Percentiles rank a stretch among this genome's conserved stretches.
Conservation (phyloP, 2,888 invertebrate species). For the Cistogaster globosa region DNA sequence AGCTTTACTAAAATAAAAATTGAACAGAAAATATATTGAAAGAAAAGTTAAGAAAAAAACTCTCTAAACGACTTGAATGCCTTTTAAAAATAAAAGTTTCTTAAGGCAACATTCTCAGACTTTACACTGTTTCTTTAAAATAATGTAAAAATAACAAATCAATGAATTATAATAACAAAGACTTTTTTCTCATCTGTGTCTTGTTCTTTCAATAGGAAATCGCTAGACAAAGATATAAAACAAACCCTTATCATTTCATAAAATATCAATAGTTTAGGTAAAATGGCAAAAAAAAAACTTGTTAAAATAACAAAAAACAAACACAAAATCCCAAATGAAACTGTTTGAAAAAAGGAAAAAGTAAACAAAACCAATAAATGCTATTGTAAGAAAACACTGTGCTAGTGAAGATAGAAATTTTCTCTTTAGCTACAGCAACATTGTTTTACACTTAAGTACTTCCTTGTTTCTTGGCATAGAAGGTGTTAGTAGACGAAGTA, state of each 20-base stretch:
- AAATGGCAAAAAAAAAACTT: slow-evolving; percentile 65
- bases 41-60: slow-evolving; percentile 27
- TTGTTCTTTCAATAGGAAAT: background rate
- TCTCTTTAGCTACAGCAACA: slow-evolving; percentile 8
- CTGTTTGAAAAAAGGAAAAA: slow-evolving; percentile 22
- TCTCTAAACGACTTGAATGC: slow-evolving; percentile 28
- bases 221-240: slow-evolving; percentile 47
- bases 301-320: slow-evolving; percentile 30
- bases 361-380: slow-evolving; percentile 42
- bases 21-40: background rate
- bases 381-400: slow-evolving; percentile 14
- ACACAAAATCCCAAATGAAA: slow-evolving; percentile 12
- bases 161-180: slow-evolving; percentile 70
- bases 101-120: slow-evolving; percentile 28
- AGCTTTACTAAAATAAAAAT: slow-evolving; percentile 18
- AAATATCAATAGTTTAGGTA: slow-evolving; percentile 69
- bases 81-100: slow-evolving; percentile 45
- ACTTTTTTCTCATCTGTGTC: slow-evolving; percentile 15
- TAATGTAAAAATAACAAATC: slow-evolving; percentile 72
- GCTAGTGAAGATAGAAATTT: slow-evolving; percentile 13
- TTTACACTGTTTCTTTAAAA: slow-evolving; percentile 30
- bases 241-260: slow-evolving; percentile 65
- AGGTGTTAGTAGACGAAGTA: slow-evolving; percentile 62
- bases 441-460: slow-evolving; percentile 20
- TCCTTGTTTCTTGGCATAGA: slow-evolving; percentile 12